A percentile compares a stretch with the other conserved stretches of the same genome.
These are phyloP conservation scores for Junonia oenone DNA, from an alignment of 2,888 invertebrate genomes.

Conservation along the genomic window DNA sequence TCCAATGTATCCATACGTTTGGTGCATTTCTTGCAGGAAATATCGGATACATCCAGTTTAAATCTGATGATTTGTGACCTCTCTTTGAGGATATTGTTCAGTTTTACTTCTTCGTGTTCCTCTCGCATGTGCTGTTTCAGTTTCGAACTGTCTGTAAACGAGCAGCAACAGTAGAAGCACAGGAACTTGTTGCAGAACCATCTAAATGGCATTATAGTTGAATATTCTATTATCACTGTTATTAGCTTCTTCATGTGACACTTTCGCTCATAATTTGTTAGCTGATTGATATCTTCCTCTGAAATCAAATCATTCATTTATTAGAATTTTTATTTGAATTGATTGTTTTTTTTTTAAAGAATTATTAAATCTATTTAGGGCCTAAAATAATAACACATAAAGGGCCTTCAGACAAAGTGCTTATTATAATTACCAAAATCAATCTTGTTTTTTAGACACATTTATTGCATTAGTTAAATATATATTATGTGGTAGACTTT, in stretches of 20 bases:
- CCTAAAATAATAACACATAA: no score
- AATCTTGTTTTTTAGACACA: no score
- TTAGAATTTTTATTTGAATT: no score
- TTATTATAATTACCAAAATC: no score
- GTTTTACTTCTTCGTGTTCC: conserved; percentile 39
- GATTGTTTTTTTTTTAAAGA: no score
- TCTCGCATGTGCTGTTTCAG: conserved; percentile 38
- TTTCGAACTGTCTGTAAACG: conserved; percentile 34
- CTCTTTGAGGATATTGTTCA: conserved; percentile 34
- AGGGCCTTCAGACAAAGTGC: no score
- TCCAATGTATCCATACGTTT: conserved; percentile 36
- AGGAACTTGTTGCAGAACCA: conserved; percentile 41
- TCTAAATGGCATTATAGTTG: conserved; percentile 42
- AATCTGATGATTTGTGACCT: conserved; percentile 32
- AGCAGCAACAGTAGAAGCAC: conserved; percentile 41
- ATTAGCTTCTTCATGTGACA: conserved; percentile 28
- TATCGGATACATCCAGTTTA: conserved; percentile 46
- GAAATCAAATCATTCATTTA: conserved; percentile 14
- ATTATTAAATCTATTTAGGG: no score
- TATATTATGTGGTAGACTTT: no score
- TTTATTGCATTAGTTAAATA: no score
- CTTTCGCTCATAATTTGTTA: conserved; percentile 16
- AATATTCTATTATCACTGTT: conserved; percentile 36
- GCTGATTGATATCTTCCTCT: conserved; percentile 11
- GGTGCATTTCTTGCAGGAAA: conserved; percentile 43